Base-by-base conservation (phyloP, 2,888 invertebrate species). In the Hemicrepidius hirtus region DNA sequence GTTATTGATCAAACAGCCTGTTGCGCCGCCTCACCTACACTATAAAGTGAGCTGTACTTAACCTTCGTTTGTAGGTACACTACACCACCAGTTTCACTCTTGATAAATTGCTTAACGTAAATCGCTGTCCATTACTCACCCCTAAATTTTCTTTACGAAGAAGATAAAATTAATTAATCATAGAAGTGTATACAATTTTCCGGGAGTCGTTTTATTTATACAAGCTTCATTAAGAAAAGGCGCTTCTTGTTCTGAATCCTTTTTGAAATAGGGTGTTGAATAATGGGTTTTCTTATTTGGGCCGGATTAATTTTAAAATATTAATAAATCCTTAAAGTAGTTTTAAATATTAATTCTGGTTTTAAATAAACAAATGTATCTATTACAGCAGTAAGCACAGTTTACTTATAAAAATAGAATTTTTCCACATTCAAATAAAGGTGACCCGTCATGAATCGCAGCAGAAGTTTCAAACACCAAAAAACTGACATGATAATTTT, bases 1-100 rank as follows among this genome's bases (percentile, higher is more conserved):
- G 87, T 87, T 87, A 87, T 87, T 87, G 87, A 84, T 83, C 87
- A 88, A 88, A 87, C 85, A 86, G 86, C 84, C 85, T 86, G 84
- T 85, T 74, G 74, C 74, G 71, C 67, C 67, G 74, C 74, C 62
- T 74, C 74, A 71, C 66, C 66, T 73, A 65, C 41, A 46, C 64
- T 57, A 64, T 50, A 71, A 63, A 66, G 62, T 62, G 70, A 74
- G 53, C 70, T 70, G 66, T 73, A 73, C 73, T 73, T 73, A 68
- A 70, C 74, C 74, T 73, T 70, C 70, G 37, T 50, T 67, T 64
- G 68, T n/a, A n/a, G n/a, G n/a, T 62, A 68, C 62, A 68, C 62
- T 49, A 68, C 50, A 60, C 46, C 50, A 62, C 28, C 57, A 57
- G 37, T 28, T 28, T 53, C 46, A 28, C 53, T 53, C 37, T n/a